These are phyloP conservation scores for Holcopasites calliopsidis DNA, from an alignment of 1,140 invertebrate species.

Conservation along the genomic window DNA sequence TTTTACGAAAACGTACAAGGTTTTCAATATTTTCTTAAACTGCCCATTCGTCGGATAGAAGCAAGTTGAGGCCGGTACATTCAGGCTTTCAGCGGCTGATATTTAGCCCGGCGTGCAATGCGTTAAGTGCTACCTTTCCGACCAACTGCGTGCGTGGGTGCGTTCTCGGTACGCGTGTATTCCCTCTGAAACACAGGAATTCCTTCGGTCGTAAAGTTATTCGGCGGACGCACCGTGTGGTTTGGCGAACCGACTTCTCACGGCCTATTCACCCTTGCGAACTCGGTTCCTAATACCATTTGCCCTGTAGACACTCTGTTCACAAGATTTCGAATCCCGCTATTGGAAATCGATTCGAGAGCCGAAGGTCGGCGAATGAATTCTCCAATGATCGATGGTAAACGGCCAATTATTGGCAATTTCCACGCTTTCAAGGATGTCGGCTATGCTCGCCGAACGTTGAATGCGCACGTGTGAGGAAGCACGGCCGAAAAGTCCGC, in stretches of 20 bases:
- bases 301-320: too few species aligned
- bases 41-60: too few species aligned
- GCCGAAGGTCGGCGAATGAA: neutral
- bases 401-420: neutral
- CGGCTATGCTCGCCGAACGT: too few species aligned
- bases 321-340: too few species aligned
- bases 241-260: neutral
- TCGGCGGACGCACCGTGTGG: neutral
- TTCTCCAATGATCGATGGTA: neutral
- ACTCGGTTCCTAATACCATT: neutral
- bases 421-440: neutral
- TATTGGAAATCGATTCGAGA: too few species aligned
- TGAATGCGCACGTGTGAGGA: too few species aligned
- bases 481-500: neutral
- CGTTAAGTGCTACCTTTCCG: too few species aligned
- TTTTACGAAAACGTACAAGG: too few species aligned
- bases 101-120: too few species aligned
- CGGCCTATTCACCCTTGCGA: neutral
- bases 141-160: neutral
- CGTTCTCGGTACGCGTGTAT: neutral
- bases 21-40: too few species aligned
- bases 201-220: slow-evolving; percentile 9
- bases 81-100: too few species aligned
- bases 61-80: too few species aligned
- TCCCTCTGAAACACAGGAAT: slow-evolving; percentile 7